Evolutionary conservation across 2,888 invertebrate species (phyloP), one percentile per base, ranked within the genome.

Genomic region (Drosophila kuntzei): DNA sequence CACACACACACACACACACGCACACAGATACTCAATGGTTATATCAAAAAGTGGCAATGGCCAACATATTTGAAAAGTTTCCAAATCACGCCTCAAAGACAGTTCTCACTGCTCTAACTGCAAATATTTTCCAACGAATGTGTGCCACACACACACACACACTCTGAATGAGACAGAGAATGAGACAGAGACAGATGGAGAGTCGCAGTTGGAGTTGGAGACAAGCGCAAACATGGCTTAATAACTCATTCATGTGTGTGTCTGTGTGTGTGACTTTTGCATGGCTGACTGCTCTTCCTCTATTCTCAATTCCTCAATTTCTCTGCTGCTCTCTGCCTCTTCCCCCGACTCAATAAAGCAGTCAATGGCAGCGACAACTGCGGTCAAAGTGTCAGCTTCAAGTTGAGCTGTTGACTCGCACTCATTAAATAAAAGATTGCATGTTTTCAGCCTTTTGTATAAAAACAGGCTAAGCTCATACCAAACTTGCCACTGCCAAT

Each of bases 31-130:
- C 47, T 25, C 53, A 60, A 9, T 64, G 37, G 51, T 41, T 43
- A 20, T 41, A 66, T 49, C 72, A 64, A 62, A 66, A 77, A 75
- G 79, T 78, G 79, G 64, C 82, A 79, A 79, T 80, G 85, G 72
- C 69, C 75, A 79, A 81, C 81, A 87, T 89, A 89, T 87, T 87
- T 87, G 87, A 85, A 89, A 89, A 89, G 87, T 89, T 89, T 87
- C 85, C 76, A 87, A 89, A 88, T 89, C 89, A 87, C 83, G 85
- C 74, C 79, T 80, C 79, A 84, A 85, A 79, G 79, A 69, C 71
- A 71, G 69, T 53, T 60, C 61, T 71, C 62, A 57, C 65, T 61
- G 72, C 50, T 32, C 76, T 22, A 71, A 71, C 79, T 79, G 80
- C 80, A 87, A 84, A 85, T 84, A 86, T 80, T 80, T 86, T 74